These are phyloP conservation scores for Clarias laeviceps DNA, from an alignment of 2,797 vertebrate species.

Conservation along the genomic window DNA sequence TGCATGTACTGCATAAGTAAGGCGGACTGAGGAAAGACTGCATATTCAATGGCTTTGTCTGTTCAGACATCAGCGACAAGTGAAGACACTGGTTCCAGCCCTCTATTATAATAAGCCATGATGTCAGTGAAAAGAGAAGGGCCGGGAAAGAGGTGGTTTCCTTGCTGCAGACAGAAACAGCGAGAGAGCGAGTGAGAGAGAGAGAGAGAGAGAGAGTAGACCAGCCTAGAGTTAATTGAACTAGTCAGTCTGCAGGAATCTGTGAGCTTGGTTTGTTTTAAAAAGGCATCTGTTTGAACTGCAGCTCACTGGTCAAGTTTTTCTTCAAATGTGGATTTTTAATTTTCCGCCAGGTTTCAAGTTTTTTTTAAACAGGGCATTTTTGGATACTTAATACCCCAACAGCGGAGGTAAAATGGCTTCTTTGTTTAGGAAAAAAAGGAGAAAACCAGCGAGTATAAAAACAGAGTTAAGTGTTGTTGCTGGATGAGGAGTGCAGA, in stretches of 20 bases:
- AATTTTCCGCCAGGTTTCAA: slow-evolving; percentile 45
- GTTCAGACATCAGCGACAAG: slow-evolving; percentile 44
- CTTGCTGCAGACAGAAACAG: not conserved
- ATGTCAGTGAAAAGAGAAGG: slow-evolving; percentile 33
- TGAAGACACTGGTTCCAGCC: slow-evolving; percentile 50
- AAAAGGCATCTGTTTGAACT: slow-evolving; percentile 41
- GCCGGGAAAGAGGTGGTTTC: slow-evolving; percentile 27
- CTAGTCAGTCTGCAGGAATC: slow-evolving; percentile 34
- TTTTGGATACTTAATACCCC: slow-evolving; percentile 32
- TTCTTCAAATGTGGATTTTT: slow-evolving; percentile 28
- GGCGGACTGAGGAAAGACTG: slow-evolving; percentile 65
- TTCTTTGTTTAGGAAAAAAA: slow-evolving; percentile 29
- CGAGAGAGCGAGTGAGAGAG: not conserved
- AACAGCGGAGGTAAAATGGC: slow-evolving; percentile 38
- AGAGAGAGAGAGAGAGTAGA: not conserved
- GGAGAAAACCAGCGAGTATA: not conserved
- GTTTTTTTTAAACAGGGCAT: slow-evolving; percentile 28
- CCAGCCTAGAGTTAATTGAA: slow-evolving; percentile 5
- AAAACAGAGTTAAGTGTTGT: slow-evolving; percentile 22
- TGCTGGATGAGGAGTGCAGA: slow-evolving; percentile 28
- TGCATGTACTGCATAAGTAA: slow-evolving; percentile 67
- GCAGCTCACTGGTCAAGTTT: slow-evolving; percentile 51
- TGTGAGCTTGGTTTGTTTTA: slow-evolving; percentile 14
- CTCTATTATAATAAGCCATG: slow-evolving; percentile 32
- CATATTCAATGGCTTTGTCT: slow-evolving; percentile 49